A percentile compares a stretch with the other conserved stretches of the same genome.
These are phyloP conservation scores for Microcebus lehilahytsara DNA, from an alignment of 2,113 vertebrate genomes.

Conservation along the genomic window DNA sequence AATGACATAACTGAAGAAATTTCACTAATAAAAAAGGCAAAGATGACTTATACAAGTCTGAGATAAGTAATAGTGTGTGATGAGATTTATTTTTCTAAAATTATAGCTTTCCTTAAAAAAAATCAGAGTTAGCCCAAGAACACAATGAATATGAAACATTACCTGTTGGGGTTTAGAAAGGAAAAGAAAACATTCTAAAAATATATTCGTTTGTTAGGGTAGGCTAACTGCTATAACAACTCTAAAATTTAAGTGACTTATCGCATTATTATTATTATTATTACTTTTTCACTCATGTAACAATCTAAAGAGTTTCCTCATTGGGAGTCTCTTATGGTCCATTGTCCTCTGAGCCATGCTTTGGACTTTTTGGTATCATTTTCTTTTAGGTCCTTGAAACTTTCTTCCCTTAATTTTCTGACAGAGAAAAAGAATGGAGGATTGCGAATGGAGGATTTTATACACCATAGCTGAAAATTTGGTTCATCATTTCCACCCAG, in stretches of 20 bases:
- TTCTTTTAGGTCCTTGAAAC: not conserved
- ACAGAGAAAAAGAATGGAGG: not conserved
- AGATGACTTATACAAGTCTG: not conserved
- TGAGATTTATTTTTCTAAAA: not conserved
- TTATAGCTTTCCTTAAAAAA: not conserved
- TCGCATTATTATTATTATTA: not conserved
- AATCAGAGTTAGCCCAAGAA: not conserved
- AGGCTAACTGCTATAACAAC: not conserved
- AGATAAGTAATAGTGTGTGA: not conserved
- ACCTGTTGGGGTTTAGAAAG: not conserved
- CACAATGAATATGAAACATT: not conserved
- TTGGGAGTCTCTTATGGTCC: not conserved
- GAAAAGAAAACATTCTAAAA: not conserved
- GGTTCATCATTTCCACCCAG: not conserved
- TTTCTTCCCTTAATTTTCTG: not conserved
- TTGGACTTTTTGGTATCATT: not conserved
- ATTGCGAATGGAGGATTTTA: not conserved
- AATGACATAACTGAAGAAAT: not conserved
- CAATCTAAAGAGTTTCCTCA: not conserved
- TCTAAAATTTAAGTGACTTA: not conserved
- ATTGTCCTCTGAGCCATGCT: not conserved
- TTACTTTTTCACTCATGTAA: not conserved
- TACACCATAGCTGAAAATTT: not conserved
- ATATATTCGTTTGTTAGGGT: not conserved
- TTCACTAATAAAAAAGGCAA: not conserved